A percentile compares a stretch with the other conserved stretches of the same genome.
These are phyloP conservation scores for Hydropotes inermis DNA, from an alignment of 2,113 vertebrate species.

Conservation along the genomic window DNA sequence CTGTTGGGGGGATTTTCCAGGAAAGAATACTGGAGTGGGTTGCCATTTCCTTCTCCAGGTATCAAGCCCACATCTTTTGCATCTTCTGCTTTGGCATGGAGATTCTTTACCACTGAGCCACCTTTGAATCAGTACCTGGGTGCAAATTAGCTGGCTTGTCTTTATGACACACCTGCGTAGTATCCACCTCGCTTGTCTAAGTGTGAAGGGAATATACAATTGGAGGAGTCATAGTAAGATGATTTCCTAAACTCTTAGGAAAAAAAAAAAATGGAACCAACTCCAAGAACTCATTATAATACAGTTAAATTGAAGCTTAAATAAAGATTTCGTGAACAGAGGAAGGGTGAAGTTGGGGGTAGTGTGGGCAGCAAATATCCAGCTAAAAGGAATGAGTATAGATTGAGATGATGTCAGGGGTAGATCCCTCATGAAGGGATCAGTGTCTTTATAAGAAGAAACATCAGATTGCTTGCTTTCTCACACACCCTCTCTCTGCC, in stretches of 20 bases:
- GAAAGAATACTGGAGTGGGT: neutral
- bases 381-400: neutral
- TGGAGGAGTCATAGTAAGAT: neutral
- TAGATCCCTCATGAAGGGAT: neutral
- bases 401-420: neutral
- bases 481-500: neutral
- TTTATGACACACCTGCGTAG: neutral
- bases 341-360: accelerated
- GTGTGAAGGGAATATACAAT: neutral
- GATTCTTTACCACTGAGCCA: neutral
- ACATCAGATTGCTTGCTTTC: neutral
- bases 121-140: neutral
- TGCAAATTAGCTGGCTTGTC: neutral
- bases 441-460: neutral
- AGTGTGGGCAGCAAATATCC: neutral
- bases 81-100: neutral
- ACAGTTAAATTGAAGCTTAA: neutral
- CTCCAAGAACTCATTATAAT: neutral
- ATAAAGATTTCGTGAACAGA: neutral
- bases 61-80: neutral
- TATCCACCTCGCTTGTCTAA: neutral
- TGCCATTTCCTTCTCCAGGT: neutral
- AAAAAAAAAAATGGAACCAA: neutral
- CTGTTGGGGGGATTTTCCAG: neutral
- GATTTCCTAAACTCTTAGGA: neutral